Base-by-base conservation (phyloP, 2,113 vertebrate species). In the Hiodon alosoides region DNA sequence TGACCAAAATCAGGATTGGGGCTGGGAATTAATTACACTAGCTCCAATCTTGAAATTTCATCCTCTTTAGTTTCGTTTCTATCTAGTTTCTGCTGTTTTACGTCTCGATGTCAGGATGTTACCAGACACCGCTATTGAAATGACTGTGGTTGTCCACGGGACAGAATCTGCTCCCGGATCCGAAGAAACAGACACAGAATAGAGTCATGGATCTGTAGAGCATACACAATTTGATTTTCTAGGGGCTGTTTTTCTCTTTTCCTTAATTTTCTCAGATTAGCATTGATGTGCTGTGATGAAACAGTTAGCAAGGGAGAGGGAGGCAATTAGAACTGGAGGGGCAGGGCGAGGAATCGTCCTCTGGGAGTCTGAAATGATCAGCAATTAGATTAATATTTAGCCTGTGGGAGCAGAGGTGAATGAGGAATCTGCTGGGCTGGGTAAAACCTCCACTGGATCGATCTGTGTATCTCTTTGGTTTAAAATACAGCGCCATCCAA, bases 351-450 rank as follows among this genome's bases (percentile, higher is more conserved):
- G 54, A 61, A 62, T 52, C 4, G 1, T 62, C 58, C 54, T 57
- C 31, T n/a, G 51, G 48, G 9, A 72, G 71, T 60, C 17, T 61
- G 14, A 48, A 51, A 72, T 61, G 47, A 71, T 71, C 17, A 71
- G 70, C 57, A 71, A 71, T 71, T 71, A 60, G 10, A n/a, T 48
- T 8, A 69, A 69, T 69, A 64, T 64, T 17, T 31, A 7, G 67
- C 51, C 67, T 48, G 2, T 69, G 51, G 67, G 67, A 51, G 31
- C 14, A 53, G 60, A 3, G 14, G 60, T 62, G 13, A 16, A 16
- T 16, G 4, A 14, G 60, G 60, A 62, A 17, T 64, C 61, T 64
- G 31, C 0, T 64, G 5, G 5, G 14, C 61, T 64, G 3, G 31
- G 31, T 2, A 10, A 57, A 10, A 57, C 10, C 31, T 31, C 31